Percentiles rank a stretch among this genome's conserved stretches.
Conservation (phyloP, 2,797 vertebrate genomes). For the Macropus fuliginosus region DNA sequence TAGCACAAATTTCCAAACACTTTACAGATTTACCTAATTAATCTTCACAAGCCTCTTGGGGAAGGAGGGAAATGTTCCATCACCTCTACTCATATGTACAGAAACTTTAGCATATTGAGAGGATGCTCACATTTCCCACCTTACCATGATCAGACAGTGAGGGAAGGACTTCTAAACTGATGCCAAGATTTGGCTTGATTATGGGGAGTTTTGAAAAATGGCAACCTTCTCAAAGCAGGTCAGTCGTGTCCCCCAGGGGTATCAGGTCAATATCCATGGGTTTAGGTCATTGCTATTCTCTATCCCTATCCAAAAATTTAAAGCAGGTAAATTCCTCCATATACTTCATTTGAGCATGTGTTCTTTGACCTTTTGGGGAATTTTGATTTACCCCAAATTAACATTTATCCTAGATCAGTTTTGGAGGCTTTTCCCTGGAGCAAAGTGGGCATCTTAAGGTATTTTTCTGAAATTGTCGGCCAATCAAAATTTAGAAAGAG, state of each 20-base stretch:
- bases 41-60: not conserved
- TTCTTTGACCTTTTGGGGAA: not conserved
- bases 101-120: not conserved
- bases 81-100: not conserved
- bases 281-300: no score
- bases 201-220: not conserved
- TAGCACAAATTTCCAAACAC: not conserved
- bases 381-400: not conserved
- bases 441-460: not conserved
- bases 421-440: not conserved
- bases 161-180: not conserved
- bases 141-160: not conserved
- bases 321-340: not conserved
- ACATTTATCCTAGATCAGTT: not conserved
- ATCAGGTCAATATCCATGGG: accelerated
- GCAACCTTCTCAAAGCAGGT: not conserved
- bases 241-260: not conserved
- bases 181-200: accelerated
- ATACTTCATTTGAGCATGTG: not conserved
- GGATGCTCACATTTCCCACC: not conserved
- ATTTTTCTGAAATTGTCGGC: accelerated
- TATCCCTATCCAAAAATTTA: not conserved
- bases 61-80: not conserved
- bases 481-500: not conserved
- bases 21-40: conserved; percentile 6